Conservation (phyloP, 2,113 vertebrate species). For the Nesogale talazaci region DNA sequence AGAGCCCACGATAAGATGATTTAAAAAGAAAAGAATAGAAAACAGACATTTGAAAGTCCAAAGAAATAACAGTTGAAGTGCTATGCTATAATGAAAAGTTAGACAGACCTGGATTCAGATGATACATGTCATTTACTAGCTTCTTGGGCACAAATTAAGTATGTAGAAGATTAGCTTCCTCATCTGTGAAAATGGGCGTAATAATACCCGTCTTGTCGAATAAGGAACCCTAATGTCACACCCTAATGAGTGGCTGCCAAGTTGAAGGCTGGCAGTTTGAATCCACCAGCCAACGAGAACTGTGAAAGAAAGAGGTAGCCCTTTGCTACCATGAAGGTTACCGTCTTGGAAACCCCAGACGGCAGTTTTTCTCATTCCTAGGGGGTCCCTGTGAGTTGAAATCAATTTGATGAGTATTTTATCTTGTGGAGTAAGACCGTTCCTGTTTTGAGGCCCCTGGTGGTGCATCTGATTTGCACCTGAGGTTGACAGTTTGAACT, state of each 20-base stretch:
- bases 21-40: too few species aligned
- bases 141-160: not conserved
- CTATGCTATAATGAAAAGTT: not conserved
- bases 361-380: not conserved
- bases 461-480: not conserved
- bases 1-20: too few species aligned
- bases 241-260: not conserved
- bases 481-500: not conserved
- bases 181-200: constrained; percentile 12
- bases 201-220: not conserved
- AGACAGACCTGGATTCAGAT: not conserved
- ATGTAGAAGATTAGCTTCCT: constrained; percentile 36
- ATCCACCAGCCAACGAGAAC: not conserved
- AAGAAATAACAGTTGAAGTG: not conserved
- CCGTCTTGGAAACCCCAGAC: not conserved
- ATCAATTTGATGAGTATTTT: not conserved
- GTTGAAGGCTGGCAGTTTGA: not conserved
- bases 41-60: too few species aligned
- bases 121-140: not conserved
- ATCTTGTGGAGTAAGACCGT: not conserved
- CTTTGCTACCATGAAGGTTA: not conserved
- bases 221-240: not conserved
- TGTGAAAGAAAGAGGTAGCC: not conserved
- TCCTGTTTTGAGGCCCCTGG: not conserved
- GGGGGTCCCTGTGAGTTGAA: not conserved